phyloP scores from a whole-genome alignment of 2,113 vertebrate species.

The Colistium nudipinnis region DNA sequence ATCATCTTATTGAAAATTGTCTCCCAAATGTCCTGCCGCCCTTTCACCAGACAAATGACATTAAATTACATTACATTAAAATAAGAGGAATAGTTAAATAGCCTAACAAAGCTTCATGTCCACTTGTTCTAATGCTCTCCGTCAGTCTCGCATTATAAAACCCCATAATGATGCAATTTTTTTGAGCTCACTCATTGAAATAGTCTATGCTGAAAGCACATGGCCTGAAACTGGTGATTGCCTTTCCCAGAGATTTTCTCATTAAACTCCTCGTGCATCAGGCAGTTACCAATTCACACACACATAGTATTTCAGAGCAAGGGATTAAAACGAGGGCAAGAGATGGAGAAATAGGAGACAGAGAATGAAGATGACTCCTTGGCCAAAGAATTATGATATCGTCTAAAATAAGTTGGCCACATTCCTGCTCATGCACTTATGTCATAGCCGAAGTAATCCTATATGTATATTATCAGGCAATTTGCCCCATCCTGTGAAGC shows the following conservation, averaged over 20 bases:
- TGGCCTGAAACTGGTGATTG: slow-evolving; percentile 60
- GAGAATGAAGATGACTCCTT: slow-evolving; percentile 10
- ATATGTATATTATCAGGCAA: slow-evolving; percentile 22
- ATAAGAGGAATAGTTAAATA: slow-evolving; percentile 39
- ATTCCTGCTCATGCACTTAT: slow-evolving; percentile 29
- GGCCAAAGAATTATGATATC: slow-evolving; percentile 1
- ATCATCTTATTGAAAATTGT: background rate
- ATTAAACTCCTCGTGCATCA: slow-evolving; percentile 58
- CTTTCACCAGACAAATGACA: background rate
- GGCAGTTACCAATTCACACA: slow-evolving; percentile 55
- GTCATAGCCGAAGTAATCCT: slow-evolving; percentile 41
- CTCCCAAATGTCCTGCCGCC: background rate
- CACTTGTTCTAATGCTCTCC: slow-evolving; percentile 29
- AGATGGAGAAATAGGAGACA: background rate
- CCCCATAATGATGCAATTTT: slow-evolving; percentile 67
- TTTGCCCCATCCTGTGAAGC: background rate
- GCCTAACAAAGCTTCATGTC: slow-evolving; percentile 27
- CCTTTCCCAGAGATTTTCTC: slow-evolving; percentile 63
- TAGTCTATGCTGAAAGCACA: slow-evolving; percentile 59
- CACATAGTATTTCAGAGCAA: slow-evolving; percentile 29
- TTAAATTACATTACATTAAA: too few species aligned
- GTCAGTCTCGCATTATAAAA: slow-evolving; percentile 55
- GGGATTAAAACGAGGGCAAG: slow-evolving; percentile 14
- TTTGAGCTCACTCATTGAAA: slow-evolving; percentile 58
- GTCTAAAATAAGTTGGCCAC: slow-evolving; percentile 15